Base-by-base conservation (phyloP, 2,888 invertebrate species). In the Amphimallon solstitiale region DNA sequence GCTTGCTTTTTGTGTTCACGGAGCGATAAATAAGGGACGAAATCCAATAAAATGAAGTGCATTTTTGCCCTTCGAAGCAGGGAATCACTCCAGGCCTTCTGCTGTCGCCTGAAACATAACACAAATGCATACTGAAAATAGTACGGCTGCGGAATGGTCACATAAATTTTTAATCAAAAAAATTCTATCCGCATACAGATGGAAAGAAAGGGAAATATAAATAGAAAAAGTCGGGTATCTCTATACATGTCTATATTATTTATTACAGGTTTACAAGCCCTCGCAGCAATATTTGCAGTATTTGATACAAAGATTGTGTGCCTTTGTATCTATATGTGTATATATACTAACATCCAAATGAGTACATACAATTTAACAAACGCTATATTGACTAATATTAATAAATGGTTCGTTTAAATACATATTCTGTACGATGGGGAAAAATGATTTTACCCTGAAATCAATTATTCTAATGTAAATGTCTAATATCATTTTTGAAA, bases 121-220 rank as follows among this genome's bases (percentile, higher is more conserved):
- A 37, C n/a, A 52, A 52, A 35, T n/a, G 37, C 37, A 37, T 52
- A 38, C 35, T 35, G 35, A 35, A 52, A 52, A 35, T 52, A n/a
- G n/a, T 9, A 35, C 35, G 37, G 23, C 37, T 38, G 21, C 54
- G 40, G 38, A 60, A 61, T 34, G 21, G 17, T 35, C 35, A 63
- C 65, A 70, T 71, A 70, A 71, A 70, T 71, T 70, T 68, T 61
- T 62, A 67, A 64, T 67, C 67, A 70, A 70, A 70, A 59, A 64
- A 68, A 43, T 61, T 67, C 69, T 70, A 67, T 66, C 68, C 63
- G 67, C 65, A 67, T 68, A 67, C 66, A 67, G 63, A 69, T 3
- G 37, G 37, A 10, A 35, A 17, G 37, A 71, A 68, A 68, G 63
- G 70, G 19, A 35, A 2, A 14, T 7, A 52, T 15, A 35, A 37